Base-by-base conservation (phyloP, 2,888 invertebrate species). In the Cerceris ruficornis region DNA sequence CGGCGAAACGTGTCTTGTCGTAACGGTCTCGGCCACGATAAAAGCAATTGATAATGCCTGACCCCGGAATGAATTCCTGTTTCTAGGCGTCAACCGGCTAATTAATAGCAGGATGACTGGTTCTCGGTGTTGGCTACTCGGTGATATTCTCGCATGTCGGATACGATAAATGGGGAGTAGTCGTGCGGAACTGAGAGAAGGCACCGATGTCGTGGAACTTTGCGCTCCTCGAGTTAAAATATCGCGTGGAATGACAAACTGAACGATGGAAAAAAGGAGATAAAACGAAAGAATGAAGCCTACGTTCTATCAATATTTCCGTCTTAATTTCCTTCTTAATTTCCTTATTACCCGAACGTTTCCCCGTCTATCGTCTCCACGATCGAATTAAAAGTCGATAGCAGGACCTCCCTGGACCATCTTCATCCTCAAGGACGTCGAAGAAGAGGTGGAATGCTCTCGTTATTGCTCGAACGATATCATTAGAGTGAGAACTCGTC, bases 41-140 rank as follows among this genome's bases (percentile, higher is more conserved):
- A 75, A 79, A 67, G 59, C 69, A 65, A 75, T 72, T 66, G 68
- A 77, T 78, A 75, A 78, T 73, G 75, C 46, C 57, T 66, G 73
- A 80, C 81, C 84, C 77, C 80, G 72, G 83, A 82, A 75, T 80
- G 57, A 84, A 84, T 84, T 84, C 85, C 82, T 76, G 85, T 82
- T 84, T 84, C 84, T 82, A 85, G 85, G 77, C 88, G 88, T 88
- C 87, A 83, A 85, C 80, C 78, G 77, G 74, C 82, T 86, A 88
- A 88, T 88, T 88, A 88, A 88, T 88, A 83, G 80, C 77, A 80
- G 82, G 85, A 81, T 88, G 84, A 87, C 83, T 81, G 79, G 84
- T 83, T 77, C 75, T 75, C 75, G 79, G 69, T 83, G 28, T 28
- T 28, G 68, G 81, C 82, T 83, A 84, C 83, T 74, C 86, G 72